Evolutionary conservation across 2,113 vertebrate genomes (phyloP), one percentile per base, ranked within the genome.

Genomic region (Cochlearius cochlearius): DNA sequence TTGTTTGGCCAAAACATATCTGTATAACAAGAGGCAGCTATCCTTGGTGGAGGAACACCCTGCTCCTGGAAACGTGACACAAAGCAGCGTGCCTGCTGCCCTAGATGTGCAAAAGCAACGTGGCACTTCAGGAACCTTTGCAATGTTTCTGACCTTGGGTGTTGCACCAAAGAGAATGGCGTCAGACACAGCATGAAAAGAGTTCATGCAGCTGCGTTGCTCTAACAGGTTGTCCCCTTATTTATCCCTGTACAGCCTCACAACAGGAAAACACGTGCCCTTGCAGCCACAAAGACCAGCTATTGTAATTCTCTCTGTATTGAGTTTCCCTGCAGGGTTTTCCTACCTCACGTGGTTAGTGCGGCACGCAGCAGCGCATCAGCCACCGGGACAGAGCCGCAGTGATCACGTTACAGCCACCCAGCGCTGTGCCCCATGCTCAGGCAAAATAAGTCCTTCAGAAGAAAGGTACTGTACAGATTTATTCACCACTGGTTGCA

Each of bases 191-290:
- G 30, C 15, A 60, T 7, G 64, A 86, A 68, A 62, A 56, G 68
- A 59, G 47, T n/a, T 49, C 36, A 18, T 52, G 50, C 91, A 92
- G 76, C 76, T 92, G 88, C 14, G 7, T 25, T 66, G 52, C 23
- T 89, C 52, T 75, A 92, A 90, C 86, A 92, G 90, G 87, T 71
- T 96, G 91, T 81, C 79, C 75, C 86, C 52, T 90, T 94, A 86
- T 88, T 95, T 93, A 94, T 94, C 76, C 36, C 47, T 23, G 23
- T 12, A n/a, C 36, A 74, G 76, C 30, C 64, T 72, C 27, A 3
- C 72, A 96, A 81, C 23, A 88, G 63, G 55, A 67, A 58, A 60
- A 80, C 68, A 80, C 8, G 4, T 39, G 85, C 23, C 50, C 60
- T 21, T 66, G 50, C 72, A 59, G 55, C 16, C 86, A 77, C 88